Percentiles rank a stretch among this genome's conserved stretches.
Evolutionary conservation across 2,113 vertebrate genomes (phyloP).

Genomic region (Eupsittula cactorum): DNA sequence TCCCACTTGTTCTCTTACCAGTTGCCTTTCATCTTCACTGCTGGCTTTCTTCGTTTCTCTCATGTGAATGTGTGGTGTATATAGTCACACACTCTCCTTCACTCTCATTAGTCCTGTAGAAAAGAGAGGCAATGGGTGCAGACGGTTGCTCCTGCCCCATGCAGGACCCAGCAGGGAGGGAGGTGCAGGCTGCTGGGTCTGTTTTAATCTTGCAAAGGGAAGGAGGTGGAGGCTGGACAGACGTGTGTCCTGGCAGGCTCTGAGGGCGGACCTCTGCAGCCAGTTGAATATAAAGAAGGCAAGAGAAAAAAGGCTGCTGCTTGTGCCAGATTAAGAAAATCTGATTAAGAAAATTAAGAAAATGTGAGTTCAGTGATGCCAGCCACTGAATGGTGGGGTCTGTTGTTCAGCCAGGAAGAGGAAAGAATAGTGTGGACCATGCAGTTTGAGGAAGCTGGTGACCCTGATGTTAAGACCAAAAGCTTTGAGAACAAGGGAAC

Average conservation of each 20-base stretch:
- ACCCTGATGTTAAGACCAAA: neutral
- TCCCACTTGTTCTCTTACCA: constrained; percentile 75
- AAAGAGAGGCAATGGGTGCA: neutral
- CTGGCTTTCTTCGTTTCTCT: constrained; percentile 31
- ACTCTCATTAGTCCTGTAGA: neutral
- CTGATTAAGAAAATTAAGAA: neutral
- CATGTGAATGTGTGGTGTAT: neutral
- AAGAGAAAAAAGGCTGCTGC: neutral
- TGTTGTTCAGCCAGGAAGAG: neutral
- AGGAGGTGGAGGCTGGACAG: constrained; percentile 65
- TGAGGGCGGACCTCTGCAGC: constrained; percentile 54
- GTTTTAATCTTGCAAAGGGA: constrained; percentile 51
- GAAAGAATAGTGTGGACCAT: neutral
- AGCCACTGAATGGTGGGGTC: neutral
- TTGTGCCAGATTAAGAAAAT: neutral
- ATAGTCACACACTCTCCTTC: neutral
- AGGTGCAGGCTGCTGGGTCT: neutral
- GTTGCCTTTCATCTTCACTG: constrained; percentile 71
- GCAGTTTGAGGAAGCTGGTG: neutral
- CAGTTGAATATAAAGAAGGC: constrained; percentile 43
- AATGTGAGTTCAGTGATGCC: neutral
- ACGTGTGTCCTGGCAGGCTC: constrained; percentile 9
- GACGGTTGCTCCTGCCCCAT: constrained; percentile 23
- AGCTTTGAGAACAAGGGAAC: neutral
- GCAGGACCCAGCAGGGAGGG: constrained; percentile 50